Evolutionary conservation across 2,888 invertebrate species (phyloP), one percentile per base, ranked within the genome.

Genomic region (Papilio demoleus): DNA sequence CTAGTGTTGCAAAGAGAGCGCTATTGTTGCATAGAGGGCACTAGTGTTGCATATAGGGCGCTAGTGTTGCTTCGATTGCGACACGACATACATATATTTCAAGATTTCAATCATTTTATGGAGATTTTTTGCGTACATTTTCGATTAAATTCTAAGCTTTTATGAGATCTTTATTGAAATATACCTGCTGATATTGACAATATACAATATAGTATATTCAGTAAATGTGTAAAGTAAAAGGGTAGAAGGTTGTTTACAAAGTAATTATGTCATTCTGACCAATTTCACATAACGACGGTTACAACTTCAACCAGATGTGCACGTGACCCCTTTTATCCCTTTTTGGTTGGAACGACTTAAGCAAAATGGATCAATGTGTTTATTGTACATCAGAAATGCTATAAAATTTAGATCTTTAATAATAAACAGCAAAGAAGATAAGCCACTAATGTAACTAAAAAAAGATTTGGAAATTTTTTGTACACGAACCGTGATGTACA

Each of bases 271-370:
- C 24, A 63, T 47, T 50, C 19, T 45, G 63, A 63, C 50, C 63
- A 53, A 53, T 53, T 53, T 53, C 53, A 53, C n/a, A 34, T 63
- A 63, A 63, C 36, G 63, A 47, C 50, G 31, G 36, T 38, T n/a
- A 11, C 47, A 36, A 34, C 63, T 62, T 62, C 31, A 63, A 45
- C n/a, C 63, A 63, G 63, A 63, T 63, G 63, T 24, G 45, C 27
- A 63, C 63, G n/a, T 38, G 36, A 36, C 50, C 63, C 63, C 63
- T 63, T 50, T 63, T 50, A 50, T 63, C 63, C 63, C 63, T 63
- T 63, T 50, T 63, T 14, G 50, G 63, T 34, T 50, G 34, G 6
- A 50, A 63, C n/a, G 63, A 50, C 63, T 50, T 50, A 34, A 50
- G 63, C 38, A 45, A 63, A 63, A 50, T 50, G 63, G 63, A 47